phyloP scores from a whole-genome alignment of 1,140 invertebrate genomes.

The Euura lappo region DNA sequence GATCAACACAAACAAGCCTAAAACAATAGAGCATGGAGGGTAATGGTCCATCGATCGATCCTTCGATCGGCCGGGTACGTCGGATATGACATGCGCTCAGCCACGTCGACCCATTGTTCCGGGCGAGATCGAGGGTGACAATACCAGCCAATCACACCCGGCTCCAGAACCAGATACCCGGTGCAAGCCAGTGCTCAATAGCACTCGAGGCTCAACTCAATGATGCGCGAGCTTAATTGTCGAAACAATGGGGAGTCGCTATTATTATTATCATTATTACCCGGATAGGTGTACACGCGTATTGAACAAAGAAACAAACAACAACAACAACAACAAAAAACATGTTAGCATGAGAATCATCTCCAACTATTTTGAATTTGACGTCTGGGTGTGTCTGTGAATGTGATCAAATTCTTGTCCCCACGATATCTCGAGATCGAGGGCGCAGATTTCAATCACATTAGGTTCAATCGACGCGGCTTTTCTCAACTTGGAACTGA shows the following conservation, averaged over 20 bases:
- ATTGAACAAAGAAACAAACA: no score
- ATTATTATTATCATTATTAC: not conserved
- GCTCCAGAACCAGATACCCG: not conserved
- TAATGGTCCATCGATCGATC: not conserved
- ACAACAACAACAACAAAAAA: no score
- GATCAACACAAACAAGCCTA: not conserved
- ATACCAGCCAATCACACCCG: slow-evolving; percentile 35
- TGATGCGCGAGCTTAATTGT: not conserved
- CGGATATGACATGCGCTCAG: slow-evolving; percentile 19
- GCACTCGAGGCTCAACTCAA: not conserved
- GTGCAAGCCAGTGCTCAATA: not conserved
- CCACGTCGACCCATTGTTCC: slow-evolving; percentile 27
- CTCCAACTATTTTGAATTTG: no score
- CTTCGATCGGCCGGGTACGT: not conserved
- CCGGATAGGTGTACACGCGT: no score
- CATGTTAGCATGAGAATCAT: no score
- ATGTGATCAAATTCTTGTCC: no score
- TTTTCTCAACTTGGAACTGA: no score
- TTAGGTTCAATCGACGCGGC: no score
- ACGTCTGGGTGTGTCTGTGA: no score
- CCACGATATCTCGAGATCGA: no score
- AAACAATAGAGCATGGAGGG: not conserved
- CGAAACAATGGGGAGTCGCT: not conserved
- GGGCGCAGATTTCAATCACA: no score
- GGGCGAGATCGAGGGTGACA: slow-evolving; percentile 31